Evolutionary conservation across 2,113 vertebrate species (phyloP).

Genomic region (Cebidichthys violaceus): DNA sequence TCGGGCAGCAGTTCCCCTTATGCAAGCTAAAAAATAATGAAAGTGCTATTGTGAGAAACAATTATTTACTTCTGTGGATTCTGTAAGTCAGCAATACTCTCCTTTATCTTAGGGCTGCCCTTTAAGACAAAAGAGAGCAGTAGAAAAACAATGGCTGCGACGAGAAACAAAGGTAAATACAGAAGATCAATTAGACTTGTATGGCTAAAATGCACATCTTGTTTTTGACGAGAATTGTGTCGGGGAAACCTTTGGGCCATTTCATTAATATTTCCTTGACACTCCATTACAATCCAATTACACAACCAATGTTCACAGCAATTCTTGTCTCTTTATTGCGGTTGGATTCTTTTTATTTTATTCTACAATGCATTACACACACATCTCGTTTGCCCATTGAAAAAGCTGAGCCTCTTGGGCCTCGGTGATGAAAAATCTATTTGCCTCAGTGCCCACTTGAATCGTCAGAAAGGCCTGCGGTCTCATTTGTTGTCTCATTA

Average conservation of each 20-base stretch:
- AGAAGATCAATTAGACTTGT: conserved; percentile 40
- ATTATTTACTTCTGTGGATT: conserved; percentile 23
- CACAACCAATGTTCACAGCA: conserved; percentile 52
- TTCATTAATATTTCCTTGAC: conserved; percentile 68
- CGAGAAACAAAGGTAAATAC: conserved; percentile 60
- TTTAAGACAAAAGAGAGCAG: conserved; percentile 13
- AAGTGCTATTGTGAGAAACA: conserved; percentile 19
- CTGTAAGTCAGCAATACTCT: conserved; percentile 3
- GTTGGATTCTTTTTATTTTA: conserved; percentile 58
- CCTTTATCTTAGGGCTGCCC: conserved; percentile 11
- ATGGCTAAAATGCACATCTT: conserved; percentile 31
- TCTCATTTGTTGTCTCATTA: conserved; percentile 72
- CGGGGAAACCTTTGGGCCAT: conserved; percentile 47
- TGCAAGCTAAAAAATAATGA: conserved; percentile 18
- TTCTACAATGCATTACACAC: conserved; percentile 68
- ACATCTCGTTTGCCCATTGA: conserved; percentile 65
- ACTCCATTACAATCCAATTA: conserved; percentile 75
- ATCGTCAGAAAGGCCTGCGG: conserved; percentile 62
- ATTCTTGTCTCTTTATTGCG: conserved; percentile 55
- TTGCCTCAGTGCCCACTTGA: conserved; percentile 60
- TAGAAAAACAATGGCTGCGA: neutral
- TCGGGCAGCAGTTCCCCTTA: conserved; percentile 15
- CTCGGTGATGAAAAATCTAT: conserved; percentile 69
- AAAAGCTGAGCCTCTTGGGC: conserved; percentile 58
- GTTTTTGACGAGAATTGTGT: conserved; percentile 35